A percentile compares a stretch with the other conserved stretches of the same genome.
These are phyloP conservation scores for Brotogeris chrysoptera DNA, from an alignment of 2,797 vertebrate species.

Conservation along the genomic window DNA sequence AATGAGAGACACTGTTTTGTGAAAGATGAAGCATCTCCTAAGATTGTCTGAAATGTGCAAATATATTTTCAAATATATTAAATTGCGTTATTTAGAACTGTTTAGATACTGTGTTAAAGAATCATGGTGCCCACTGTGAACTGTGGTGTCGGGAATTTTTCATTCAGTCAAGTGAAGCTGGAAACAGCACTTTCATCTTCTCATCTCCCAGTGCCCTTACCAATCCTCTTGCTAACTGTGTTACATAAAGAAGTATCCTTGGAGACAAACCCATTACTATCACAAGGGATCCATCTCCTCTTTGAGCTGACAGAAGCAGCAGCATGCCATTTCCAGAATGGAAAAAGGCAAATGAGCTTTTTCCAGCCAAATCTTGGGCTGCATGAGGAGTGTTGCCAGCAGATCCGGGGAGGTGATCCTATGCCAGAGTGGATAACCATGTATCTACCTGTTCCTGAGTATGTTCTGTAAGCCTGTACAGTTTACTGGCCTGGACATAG, in stretches of 20 bases:
- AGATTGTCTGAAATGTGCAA: neutral
- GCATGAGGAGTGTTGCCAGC: neutral
- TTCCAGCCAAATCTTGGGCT: neutral
- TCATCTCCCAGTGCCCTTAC: neutral
- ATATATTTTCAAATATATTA: conserved; percentile 44
- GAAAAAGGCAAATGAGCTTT: neutral
- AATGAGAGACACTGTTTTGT: neutral
- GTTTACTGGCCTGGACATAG: neutral
- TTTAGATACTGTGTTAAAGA: neutral
- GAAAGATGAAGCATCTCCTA: neutral
- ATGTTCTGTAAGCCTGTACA: neutral
- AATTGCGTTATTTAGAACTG: neutral
- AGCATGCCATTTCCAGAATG: neutral
- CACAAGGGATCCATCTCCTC: neutral
- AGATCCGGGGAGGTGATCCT: neutral
- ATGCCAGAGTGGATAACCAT: neutral
- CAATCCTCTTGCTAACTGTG: neutral
- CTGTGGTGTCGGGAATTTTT: neutral
- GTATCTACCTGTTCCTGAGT: neutral
- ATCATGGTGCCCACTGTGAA: neutral
- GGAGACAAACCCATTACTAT: neutral
- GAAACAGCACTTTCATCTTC: neutral
- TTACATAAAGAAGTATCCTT: neutral
- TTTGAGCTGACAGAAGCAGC: neutral
- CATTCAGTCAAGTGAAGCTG: neutral